Percentiles rank a stretch among this genome's conserved stretches.
Conservation (phyloP, 2,888 invertebrate species). For the Acanthosoma haemorrhoidale region DNA sequence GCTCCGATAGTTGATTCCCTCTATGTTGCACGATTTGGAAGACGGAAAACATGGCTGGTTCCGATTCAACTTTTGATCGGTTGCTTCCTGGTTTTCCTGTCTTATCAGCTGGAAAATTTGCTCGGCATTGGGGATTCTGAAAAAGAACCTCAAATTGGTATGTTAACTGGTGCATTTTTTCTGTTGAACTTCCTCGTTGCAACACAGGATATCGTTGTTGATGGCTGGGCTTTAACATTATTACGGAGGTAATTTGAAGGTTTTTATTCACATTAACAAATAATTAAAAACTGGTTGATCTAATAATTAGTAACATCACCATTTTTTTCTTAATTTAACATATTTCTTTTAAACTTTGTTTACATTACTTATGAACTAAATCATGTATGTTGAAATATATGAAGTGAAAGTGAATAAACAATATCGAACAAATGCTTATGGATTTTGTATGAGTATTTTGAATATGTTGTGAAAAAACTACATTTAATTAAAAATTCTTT, state of each 20-base stretch:
- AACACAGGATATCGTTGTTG: conserved; percentile 98
- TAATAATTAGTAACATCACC: neutral
- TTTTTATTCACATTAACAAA: neutral
- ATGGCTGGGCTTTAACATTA: conserved; percentile 99
- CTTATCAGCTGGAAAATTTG: conserved; percentile 68
- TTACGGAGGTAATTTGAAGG: conserved; percentile 63
- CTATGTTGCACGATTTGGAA: conserved; percentile 75
- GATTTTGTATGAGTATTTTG: no score
- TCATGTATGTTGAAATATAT: no score
- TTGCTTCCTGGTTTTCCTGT: conserved; percentile 71
- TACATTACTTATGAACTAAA: no score
- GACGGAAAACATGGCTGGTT: conserved; percentile 92
- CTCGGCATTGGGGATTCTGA: conserved; percentile 46
- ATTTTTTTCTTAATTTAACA: no score
- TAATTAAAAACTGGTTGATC: neutral
- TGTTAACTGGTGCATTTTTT: conserved; percentile 83
- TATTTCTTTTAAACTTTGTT: no score
- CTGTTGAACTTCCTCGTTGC: conserved; percentile 92
- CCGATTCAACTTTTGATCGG: conserved; percentile 87
- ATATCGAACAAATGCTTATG: no score
- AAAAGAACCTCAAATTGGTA: conserved; percentile 32
- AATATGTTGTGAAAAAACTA: no score
- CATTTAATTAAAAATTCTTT: no score
- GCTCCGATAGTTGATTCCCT: conserved; percentile 96
- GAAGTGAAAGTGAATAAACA: no score